Evolutionary conservation across 2,797 vertebrate species (phyloP), one percentile per base, ranked within the genome.

Genomic region (Girardinus metallicus): DNA sequence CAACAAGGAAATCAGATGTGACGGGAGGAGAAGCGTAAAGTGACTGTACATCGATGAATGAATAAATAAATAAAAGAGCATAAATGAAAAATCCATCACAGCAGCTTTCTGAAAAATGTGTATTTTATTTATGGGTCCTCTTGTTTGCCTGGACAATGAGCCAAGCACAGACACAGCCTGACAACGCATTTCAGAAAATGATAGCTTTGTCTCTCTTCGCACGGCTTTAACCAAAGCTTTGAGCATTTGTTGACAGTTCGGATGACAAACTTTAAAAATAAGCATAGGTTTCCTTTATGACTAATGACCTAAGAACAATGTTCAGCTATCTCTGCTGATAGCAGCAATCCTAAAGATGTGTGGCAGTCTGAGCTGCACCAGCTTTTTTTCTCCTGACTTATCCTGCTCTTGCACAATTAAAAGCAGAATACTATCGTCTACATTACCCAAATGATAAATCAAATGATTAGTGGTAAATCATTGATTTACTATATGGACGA

Each of bases 201-300:
- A 85, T 78, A 44, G n/a, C n/a, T 73, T 72, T 80, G 66, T 80
- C 55, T 77, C 74, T 49, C 9, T 46, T 75, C 73, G 41, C 60
- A 75, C 60, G 26, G 60, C 83, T 81, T 64, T 74, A 84, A 86
- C 88, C 79, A 76, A 53, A 78, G 60, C 79, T 66, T 75, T 79
- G 73, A 85, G 83, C 49, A 83, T 81, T 79, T 41, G 53, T 55
- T 84, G 84, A 81, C 82, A 83, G 80, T 64, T 86, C 75, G 23
- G 60, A 77, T 77, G 74, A 82, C 85, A 78, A 71, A 75, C 79
- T 70, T 57, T 74, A 68, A 84, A 70, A 85, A 83, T 78, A 76
- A 86, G 70, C 72, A 23, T 73, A 53, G 62, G 60, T 74, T 79
- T 76, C 76, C 77, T 87, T 82, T 84, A 79, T 74, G 84, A 86